A percentile compares a stretch with the other conserved stretches of the same genome.
Conservation (phyloP, 1,140 invertebrate genomes). For the Pseudoatta argentina region DNA sequence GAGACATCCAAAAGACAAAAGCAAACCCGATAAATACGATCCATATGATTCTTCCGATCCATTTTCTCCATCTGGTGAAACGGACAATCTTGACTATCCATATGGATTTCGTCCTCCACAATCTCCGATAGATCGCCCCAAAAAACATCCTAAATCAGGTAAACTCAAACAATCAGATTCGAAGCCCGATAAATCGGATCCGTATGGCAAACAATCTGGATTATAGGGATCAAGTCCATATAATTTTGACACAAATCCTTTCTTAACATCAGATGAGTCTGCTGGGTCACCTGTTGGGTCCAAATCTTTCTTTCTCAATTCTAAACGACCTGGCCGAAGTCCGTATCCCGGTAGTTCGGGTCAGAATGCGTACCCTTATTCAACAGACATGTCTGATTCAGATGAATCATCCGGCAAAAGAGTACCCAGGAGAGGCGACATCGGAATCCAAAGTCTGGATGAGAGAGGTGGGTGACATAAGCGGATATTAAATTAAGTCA, state of each 20-base stretch:
- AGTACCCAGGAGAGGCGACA: conserved; percentile 89
- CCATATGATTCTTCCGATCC: background rate
- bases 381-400: conserved; percentile 4
- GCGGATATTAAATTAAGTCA: background rate
- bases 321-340: background rate
- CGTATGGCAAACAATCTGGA: background rate
- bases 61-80: background rate
- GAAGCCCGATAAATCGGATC: background rate
- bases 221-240: no score
- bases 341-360: background rate
- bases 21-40: background rate
- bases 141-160: background rate
- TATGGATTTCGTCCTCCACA: background rate
- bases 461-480: conserved; percentile 87
- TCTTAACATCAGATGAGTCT: background rate
- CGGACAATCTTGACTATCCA: background rate
- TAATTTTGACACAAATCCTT: background rate
- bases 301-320: background rate
- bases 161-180: background rate
- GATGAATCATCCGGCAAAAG: conserved; percentile 46
- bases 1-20: background rate
- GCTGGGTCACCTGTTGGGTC: background rate
- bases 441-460: conserved; percentile 90
- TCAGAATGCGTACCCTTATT: background rate
- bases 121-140: background rate